These are phyloP conservation scores for Paratrypauchen microcephalus DNA, from an alignment of 2,797 vertebrate genomes.

Conservation along the genomic window DNA sequence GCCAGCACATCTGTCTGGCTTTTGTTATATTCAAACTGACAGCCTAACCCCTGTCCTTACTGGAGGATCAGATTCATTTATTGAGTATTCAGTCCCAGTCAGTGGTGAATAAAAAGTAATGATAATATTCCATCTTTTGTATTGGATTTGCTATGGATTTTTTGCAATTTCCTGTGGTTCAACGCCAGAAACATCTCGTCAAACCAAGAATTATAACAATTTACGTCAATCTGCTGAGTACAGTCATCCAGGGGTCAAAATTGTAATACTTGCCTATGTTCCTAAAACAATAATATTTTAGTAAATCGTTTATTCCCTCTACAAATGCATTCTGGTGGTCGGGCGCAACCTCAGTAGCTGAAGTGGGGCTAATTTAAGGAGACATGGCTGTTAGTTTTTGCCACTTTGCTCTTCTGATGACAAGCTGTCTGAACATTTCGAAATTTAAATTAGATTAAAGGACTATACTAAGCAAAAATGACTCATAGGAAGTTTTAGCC, in stretches of 20 bases:
- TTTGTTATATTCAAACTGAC: slow-evolving; percentile 1
- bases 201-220: neutral
- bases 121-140: neutral
- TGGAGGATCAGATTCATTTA: slow-evolving; percentile 1
- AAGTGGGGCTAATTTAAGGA: neutral
- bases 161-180: neutral
- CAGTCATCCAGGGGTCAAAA: too few species aligned
- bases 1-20: neutral
- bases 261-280: too few species aligned
- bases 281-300: too few species aligned
- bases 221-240: neutral
- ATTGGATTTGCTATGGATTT: neutral
- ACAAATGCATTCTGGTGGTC: too few species aligned
- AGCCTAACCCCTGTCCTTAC: neutral
- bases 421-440: too few species aligned
- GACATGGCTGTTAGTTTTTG: too few species aligned
- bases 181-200: neutral
- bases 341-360: too few species aligned
- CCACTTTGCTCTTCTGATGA: too few species aligned
- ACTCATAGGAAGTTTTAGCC: too few species aligned
- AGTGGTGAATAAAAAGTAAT: neutral
- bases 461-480: too few species aligned
- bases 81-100: neutral
- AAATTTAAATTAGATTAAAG: too few species aligned
- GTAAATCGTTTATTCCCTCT: too few species aligned